phyloP scores from a whole-genome alignment of 2,797 vertebrate genomes.

The Petrocephalus schoutedeni region DNA sequence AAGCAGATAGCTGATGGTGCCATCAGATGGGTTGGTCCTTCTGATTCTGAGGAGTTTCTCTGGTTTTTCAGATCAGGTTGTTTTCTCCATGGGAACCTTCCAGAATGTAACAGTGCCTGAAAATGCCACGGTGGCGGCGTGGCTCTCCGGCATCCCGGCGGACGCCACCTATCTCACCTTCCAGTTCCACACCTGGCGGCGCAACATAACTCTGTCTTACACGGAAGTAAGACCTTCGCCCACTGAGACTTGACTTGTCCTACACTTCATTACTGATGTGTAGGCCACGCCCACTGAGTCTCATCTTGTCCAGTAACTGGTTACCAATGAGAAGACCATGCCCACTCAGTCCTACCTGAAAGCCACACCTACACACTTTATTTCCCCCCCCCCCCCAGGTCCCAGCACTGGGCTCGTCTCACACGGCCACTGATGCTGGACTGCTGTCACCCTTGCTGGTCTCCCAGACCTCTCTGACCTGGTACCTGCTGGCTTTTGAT shows the following conservation, averaged over 20 bases:
- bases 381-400: constrained; percentile 51
- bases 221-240: constrained; percentile 59
- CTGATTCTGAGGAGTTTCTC: background rate
- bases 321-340: background rate
- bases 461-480: constrained; percentile 60
- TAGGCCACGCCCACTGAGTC: background rate
- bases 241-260: background rate
- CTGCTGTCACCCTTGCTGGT: constrained; percentile 69
- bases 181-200: constrained; percentile 81
- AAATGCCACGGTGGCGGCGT: constrained; percentile 69
- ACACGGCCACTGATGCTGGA: constrained; percentile 68
- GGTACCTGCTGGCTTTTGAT: constrained; percentile 66
- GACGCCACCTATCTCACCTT: constrained; percentile 74
- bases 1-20: background rate
- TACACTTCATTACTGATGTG: background rate
- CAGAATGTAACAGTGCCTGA: constrained; percentile 71
- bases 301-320: background rate
- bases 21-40: background rate
- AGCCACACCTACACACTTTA: background rate
- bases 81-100: constrained; percentile 78
- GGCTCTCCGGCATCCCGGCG: constrained; percentile 66
- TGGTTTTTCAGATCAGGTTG: constrained; percentile 63
- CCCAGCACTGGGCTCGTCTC: constrained; percentile 51
- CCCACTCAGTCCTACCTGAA: background rate
- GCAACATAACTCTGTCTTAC: constrained; percentile 76